A percentile compares a stretch with the other conserved stretches of the same genome.
Conservation (phyloP, 2,113 vertebrate species). For the Plectropomus leopardus region DNA sequence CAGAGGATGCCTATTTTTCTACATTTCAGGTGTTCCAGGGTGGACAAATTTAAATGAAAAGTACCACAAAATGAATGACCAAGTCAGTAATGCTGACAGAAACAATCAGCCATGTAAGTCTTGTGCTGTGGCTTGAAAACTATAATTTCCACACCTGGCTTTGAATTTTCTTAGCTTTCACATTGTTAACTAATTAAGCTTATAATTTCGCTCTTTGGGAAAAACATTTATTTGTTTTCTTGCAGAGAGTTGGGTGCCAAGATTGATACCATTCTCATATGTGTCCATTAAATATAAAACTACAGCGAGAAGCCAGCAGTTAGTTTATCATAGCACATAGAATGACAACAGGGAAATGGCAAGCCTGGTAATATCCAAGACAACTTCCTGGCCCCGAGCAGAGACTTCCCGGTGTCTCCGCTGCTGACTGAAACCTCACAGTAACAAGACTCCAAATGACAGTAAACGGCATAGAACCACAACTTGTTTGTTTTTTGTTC, state of each 20-base stretch:
- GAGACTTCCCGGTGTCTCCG: neutral
- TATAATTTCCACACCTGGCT: neutral
- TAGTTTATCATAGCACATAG: neutral
- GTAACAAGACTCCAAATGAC: neutral
- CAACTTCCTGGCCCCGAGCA: no score
- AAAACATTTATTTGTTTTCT: neutral
- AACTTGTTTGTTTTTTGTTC: no score
- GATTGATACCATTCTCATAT: neutral
- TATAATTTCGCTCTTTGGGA: neutral
- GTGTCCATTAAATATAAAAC: neutral
- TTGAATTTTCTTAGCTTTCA: neutral
- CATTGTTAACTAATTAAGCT: neutral
- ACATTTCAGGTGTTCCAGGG: neutral
- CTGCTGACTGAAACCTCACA: neutral
- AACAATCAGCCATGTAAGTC: neutral
- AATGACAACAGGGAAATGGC: neutral
- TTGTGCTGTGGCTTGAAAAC: no score
- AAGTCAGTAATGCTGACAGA: neutral
- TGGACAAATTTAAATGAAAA: neutral
- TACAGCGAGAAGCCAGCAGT: neutral
- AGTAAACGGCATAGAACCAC: neutral
- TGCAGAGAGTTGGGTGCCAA: neutral
- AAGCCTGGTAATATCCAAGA: neutral
- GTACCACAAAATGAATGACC: neutral
- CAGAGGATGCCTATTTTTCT: neutral